A percentile compares a stretch with the other conserved stretches of the same genome.
Evolutionary conservation across 2,797 vertebrate genomes (phyloP).

Genomic region (Myripristis jacobus): DNA sequence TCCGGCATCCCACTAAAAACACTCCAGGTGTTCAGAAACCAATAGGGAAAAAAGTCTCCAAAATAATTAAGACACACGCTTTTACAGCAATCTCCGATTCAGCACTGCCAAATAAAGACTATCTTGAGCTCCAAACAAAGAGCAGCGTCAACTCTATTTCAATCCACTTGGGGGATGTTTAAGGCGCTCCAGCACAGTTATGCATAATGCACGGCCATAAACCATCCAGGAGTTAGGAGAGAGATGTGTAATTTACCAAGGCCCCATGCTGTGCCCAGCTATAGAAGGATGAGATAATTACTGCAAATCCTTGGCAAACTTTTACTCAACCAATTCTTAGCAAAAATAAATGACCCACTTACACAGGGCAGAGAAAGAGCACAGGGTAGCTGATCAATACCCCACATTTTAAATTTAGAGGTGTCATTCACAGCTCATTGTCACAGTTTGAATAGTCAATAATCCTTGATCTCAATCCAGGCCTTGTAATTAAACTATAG

Average conservation of each 20-base stretch:
- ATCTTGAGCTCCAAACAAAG: conserved; percentile 83
- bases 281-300: conserved; percentile 84
- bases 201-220: conserved; percentile 85
- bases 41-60: conserved; percentile 66
- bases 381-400: conserved; percentile 73
- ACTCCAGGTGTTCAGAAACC: conserved; percentile 83
- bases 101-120: conserved; percentile 84
- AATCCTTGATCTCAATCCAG: conserved; percentile 53
- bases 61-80: conserved; percentile 82
- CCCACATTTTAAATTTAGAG: conserved; percentile 36
- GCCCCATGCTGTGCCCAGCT: conserved; percentile 80
- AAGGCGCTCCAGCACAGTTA: conserved; percentile 80
- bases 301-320: conserved; percentile 84
- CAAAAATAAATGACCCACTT: conserved; percentile 87
- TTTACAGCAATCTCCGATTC: conserved; percentile 83
- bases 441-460: conserved; percentile 32
- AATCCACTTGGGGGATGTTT: conserved; percentile 86
- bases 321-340: conserved; percentile 78
- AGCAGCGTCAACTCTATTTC: conserved; percentile 87
- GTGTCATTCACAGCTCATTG: conserved; percentile 17
- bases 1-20: conserved; percentile 78
- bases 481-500: conserved; percentile 43
- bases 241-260: conserved; percentile 84
- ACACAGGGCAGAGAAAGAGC: conserved; percentile 60
- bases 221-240: conserved; percentile 83